Evolutionary conservation across 2,113 vertebrate species (phyloP).

Genomic region (Regulus satrapa): DNA sequence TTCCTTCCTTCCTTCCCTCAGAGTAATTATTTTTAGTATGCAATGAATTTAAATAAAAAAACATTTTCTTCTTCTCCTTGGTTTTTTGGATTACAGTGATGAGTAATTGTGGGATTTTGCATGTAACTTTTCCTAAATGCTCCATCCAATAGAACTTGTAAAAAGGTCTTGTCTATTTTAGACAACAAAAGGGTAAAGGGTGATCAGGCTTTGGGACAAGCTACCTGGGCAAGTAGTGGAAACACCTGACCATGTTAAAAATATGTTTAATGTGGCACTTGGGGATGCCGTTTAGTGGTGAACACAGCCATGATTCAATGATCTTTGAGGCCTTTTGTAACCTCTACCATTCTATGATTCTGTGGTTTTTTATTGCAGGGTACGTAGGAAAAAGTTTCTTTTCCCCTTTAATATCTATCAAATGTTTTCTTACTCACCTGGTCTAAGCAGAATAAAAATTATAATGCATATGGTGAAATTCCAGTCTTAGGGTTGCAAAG

Average conservation of each 20-base stretch:
- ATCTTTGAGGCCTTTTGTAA: neutral
- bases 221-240: neutral
- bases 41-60: neutral
- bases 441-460: neutral
- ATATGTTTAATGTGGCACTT: neutral
- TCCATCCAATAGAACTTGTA: neutral
- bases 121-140: neutral
- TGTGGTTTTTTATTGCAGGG: neutral
- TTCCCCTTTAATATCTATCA: neutral
- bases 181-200: neutral
- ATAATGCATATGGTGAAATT: neutral
- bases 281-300: neutral
- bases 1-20: accelerated
- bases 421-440: accelerated
- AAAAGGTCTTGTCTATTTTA: neutral
- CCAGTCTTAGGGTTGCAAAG: neutral
- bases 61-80: neutral
- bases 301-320: neutral
- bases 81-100: neutral
- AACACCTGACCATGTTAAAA: neutral
- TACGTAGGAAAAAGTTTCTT: neutral
- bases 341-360: neutral
- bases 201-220: neutral
- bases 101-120: neutral
- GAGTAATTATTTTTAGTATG: neutral